Conservation (phyloP, 2,888 invertebrate species). For the Platycheirus albimanus region DNA sequence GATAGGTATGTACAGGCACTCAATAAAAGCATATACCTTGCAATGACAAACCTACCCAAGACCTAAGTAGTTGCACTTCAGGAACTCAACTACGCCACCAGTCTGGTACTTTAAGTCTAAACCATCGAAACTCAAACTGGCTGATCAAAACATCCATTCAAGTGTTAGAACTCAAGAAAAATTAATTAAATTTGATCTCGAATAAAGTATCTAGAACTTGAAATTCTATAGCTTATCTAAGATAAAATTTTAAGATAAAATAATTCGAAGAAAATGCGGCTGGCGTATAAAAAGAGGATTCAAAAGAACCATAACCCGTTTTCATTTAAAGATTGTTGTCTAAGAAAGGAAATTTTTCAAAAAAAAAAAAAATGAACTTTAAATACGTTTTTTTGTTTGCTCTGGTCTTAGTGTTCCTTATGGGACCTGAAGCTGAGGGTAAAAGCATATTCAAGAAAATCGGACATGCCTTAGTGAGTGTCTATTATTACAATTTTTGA, state of each 20-base stretch:
- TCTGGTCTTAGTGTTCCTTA: conserved; percentile 43
- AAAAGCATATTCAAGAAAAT: conserved; percentile 53
- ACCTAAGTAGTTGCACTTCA: not conserved
- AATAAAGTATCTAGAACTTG: conserved; percentile 16
- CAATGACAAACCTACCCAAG: too few species aligned
- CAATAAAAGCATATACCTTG: too few species aligned
- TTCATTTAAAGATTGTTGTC: too few species aligned
- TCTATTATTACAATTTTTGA: too few species aligned
- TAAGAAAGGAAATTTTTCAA: too few species aligned
- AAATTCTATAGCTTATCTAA: not conserved
- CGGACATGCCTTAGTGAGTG: conserved; percentile 57
- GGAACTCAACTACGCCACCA: conserved; percentile 16
- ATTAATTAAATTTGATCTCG: conserved; percentile 31
- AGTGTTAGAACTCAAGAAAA: conserved; percentile 15
- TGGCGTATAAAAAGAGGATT: too few species aligned
- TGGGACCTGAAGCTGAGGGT: conserved; percentile 43
- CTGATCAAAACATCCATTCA: not conserved
- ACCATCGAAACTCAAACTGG: conserved; percentile 11
- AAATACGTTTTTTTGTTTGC: conserved; percentile 54
- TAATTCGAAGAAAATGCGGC: too few species aligned
- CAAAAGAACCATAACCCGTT: too few species aligned
- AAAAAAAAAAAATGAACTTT: conserved; percentile 69
- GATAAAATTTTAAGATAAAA: too few species aligned
- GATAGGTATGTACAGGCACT: too few species aligned
- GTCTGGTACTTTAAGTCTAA: not conserved